phyloP scores from a whole-genome alignment of 2,797 vertebrate species.

The Sebastes minor region DNA sequence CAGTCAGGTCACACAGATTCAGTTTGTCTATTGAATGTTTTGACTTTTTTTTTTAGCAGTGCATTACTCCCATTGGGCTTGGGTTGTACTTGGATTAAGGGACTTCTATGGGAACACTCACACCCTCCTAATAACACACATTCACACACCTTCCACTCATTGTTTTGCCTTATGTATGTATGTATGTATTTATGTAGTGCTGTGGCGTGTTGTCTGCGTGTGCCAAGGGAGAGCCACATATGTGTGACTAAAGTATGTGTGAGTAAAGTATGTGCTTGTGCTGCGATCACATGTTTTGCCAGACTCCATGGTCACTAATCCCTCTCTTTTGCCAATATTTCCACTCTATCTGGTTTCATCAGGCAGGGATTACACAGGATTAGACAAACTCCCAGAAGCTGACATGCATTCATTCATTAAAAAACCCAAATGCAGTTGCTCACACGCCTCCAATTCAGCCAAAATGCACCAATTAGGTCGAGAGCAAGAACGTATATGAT shows the following conservation, averaged over 20 bases:
- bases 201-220: slow-evolving; percentile 3
- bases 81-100: background rate
- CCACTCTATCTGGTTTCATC: slow-evolving; percentile 81
- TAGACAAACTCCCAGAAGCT: slow-evolving; percentile 73
- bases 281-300: slow-evolving; percentile 71
- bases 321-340: slow-evolving; percentile 80
- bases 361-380: slow-evolving; percentile 82
- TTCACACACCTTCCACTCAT: background rate
- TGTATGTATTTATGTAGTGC: background rate
- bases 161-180: background rate
- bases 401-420: slow-evolving; percentile 80
- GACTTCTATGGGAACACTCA: background rate
- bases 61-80: background rate
- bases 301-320: slow-evolving; percentile 78
- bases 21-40: background rate
- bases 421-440: slow-evolving; percentile 63
- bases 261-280: slow-evolving; percentile 60
- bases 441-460: slow-evolving; percentile 30
- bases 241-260: slow-evolving; percentile 65
- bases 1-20: slow-evolving; percentile 9
- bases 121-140: background rate
- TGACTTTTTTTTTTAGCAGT: background rate
- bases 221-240: slow-evolving; percentile 36
- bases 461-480: slow-evolving; percentile 30
- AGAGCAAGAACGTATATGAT: background rate